Base-by-base conservation (phyloP, 2,113 vertebrate species). In the Limanda limanda region DNA sequence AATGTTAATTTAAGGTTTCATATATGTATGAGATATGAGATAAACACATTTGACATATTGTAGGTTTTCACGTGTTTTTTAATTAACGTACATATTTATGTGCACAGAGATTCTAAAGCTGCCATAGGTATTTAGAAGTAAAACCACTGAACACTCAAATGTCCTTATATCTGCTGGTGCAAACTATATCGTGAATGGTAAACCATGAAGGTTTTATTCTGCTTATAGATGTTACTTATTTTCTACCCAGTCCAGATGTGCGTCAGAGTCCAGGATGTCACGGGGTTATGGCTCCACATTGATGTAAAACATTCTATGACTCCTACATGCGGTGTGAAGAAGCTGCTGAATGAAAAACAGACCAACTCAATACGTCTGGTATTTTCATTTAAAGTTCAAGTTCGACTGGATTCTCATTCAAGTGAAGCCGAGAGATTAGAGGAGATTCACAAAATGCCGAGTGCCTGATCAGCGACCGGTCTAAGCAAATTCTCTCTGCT, bases 361-460 rank as follows among this genome's bases (percentile, higher is more conserved):
- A 61, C 59, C 23, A 66, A 62, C 27, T 71, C 25, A 81, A 31
- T 58, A 52, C 37, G 62, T 73, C 45, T 82, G 79, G 56, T 85
- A 82, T 91, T 89, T 86, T 78, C 77, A 86, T 90, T 81, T 86
- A 90, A 90, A 91, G 88, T 92, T 91, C 86, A 91, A 74, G 68
- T 85, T 71, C 17, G 81, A 81, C 77, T 64, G 69, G 71, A 82
- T 79, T 87, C 80, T 89, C 76, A 75, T 77, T 86, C 67, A 82
- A 71, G 68, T 52, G 75, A 89, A 70, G 79, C 70, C 14, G 61
- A 79, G 74, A 84, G 90, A 91, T 92, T 87, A 90, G 85, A 84
- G 74, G 63, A 83, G 71, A 89, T 90, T 88, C 63, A 62, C 42
- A 60, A 88, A 92, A 89, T 86, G 74, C 82, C 60, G 61, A 85